Evolutionary conservation across 2,888 invertebrate species (phyloP), one percentile per base, ranked within the genome.

Genomic region (Petrolisthes cinctipes): DNA sequence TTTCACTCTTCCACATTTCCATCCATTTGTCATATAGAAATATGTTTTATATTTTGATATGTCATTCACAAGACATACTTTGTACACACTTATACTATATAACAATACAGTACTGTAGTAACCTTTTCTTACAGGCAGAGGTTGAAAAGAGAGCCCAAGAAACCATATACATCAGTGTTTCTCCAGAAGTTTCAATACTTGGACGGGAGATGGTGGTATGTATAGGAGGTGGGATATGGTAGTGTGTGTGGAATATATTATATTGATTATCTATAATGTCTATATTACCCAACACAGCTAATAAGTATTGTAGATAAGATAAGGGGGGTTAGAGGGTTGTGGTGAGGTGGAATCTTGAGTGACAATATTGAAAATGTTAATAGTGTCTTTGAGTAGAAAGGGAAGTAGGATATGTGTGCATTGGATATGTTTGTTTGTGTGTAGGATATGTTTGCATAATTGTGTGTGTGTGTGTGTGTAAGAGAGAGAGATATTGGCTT

Each of bases 181-280:
- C 37, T 71, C 71, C 20, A 20, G 71, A n/a, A 71, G n/a, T 71
- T 71, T n/a, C 71, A 71, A 4, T 20, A 20, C 20, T 20, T 71
- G 71, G 71, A 71, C 71, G 71, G 71, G 71, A 71, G 71, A 71
- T 20, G 20, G 20, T 71, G 71, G 37, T 37, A 37, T 71, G 71
- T 61, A 11, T 61, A 17, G 17, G 71, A 14, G 20, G n/a, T 71
- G 37, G 37, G 37, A 37, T 37, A 37, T 37, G 37, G 37, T 37
- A 37, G 37, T 37, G 37, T 37, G 37, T 37, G 2, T 37, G 37
- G 37, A 37, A 37, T 37, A 37, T 37, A 37, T 37, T 37, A 37
- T 37, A 37, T 37, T 37, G 37, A 37, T 37, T 37, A 37, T 37
- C 37, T 37, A 37, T 37, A 37, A 37, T 37, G 37, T 37, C 37